Conservation (phyloP, 2,113 vertebrate species). For the Vicugna pacos region DNA sequence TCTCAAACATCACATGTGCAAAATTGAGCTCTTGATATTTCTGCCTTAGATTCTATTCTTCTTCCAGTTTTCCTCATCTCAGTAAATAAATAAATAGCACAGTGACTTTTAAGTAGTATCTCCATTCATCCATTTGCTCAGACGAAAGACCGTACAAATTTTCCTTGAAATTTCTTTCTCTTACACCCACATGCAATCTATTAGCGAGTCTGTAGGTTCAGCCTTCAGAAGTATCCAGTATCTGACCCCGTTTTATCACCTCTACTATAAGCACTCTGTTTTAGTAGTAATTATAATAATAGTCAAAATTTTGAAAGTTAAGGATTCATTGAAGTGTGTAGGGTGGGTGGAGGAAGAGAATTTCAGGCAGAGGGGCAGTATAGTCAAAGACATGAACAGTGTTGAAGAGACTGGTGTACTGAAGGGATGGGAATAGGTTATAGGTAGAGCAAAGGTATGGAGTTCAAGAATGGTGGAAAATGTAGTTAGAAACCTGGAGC, state of each 20-base stretch:
- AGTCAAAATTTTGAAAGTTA: neutral
- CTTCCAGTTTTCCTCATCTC: neutral
- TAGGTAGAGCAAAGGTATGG: neutral
- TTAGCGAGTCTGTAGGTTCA: neutral
- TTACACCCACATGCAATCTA: neutral
- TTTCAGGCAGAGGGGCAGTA: neutral
- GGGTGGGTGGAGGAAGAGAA: neutral
- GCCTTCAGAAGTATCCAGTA: neutral
- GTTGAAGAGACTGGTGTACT: neutral
- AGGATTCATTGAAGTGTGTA: neutral
- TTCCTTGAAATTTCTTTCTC: neutral
- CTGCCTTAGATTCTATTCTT: neutral
- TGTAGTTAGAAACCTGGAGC: neutral
- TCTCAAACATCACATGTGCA: neutral
- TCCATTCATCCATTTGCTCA: constrained; percentile 13
- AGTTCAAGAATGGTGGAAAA: neutral
- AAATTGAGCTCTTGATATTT: constrained; percentile 31
- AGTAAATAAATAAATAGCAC: neutral
- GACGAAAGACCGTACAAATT: neutral
- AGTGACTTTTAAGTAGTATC: neutral
- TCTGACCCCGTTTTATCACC: neutral
- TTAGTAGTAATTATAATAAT: neutral
- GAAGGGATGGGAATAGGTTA: neutral
- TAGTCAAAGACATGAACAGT: neutral
- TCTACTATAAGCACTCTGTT: neutral